Percentiles rank a stretch among this genome's conserved stretches.
phyloP scores from a whole-genome alignment of 2,113 vertebrate species.

The Symphodus melops region DNA sequence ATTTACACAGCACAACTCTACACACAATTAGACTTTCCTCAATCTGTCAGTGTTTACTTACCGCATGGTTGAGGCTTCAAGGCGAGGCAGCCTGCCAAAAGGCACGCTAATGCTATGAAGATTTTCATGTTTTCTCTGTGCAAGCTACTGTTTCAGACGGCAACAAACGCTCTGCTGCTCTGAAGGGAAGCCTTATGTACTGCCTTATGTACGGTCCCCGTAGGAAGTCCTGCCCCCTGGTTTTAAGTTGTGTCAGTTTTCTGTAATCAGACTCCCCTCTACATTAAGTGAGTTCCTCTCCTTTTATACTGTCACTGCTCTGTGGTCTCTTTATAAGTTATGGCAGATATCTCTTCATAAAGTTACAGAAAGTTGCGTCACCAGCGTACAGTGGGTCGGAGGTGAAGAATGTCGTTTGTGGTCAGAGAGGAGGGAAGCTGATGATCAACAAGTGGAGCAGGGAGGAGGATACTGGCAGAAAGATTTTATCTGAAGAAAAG shows the following conservation, averaged over 20 bases:
- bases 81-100: constrained; percentile 60
- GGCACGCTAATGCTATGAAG: constrained; percentile 19
- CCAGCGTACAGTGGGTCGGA: constrained; percentile 27
- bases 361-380: not conserved
- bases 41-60: constrained; percentile 54
- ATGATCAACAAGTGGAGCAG: constrained; percentile 39
- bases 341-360: not conserved
- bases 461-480: not conserved
- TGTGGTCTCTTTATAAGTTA: not conserved
- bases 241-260: no score
- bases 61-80: constrained; percentile 71
- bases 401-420: constrained; percentile 19
- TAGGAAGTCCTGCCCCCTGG: no score
- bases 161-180: not conserved
- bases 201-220: constrained; percentile 50
- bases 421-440: not conserved
- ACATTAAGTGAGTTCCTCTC: not conserved
- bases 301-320: not conserved
- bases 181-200: not conserved
- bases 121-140: constrained; percentile 51
- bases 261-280: not conserved
- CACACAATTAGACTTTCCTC: no score
- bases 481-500: no score
- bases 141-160: not conserved
- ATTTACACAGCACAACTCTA: no score